A percentile compares a stretch with the other conserved stretches of the same genome.
phyloP scores from a whole-genome alignment of 30 jellyfish, hydroid and myxozoan species.

The Haliclystus octoradiatus region DNA sequence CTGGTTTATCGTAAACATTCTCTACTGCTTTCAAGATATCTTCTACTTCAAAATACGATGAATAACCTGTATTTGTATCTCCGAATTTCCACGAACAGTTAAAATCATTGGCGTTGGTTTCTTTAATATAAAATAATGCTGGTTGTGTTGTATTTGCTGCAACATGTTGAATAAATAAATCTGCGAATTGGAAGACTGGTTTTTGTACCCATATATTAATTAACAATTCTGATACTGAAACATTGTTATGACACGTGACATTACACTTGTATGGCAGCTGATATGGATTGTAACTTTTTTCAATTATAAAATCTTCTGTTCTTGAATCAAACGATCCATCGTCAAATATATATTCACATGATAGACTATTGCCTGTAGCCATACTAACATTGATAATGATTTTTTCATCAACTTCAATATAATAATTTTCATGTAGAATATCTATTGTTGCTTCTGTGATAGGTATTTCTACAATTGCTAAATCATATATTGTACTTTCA shows the following conservation, averaged over 20 bases:
- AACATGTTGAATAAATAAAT: background rate
- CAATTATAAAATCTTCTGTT: background rate
- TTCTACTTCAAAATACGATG: constrained; percentile 6
- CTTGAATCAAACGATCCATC: background rate
- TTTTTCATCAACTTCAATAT: background rate
- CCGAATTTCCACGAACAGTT: constrained; percentile 45
- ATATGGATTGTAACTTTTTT: background rate
- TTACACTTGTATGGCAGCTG: background rate
- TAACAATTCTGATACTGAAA: background rate
- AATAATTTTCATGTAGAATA: background rate
- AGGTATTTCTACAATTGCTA: background rate
- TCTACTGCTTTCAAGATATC: background rate
- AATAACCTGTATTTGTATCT: constrained; percentile 5
- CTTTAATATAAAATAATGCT: background rate
- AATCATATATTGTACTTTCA: background rate
- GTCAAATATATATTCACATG: background rate
- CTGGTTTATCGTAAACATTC: constrained; percentile 43
- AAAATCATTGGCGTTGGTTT: constrained; percentile 42
- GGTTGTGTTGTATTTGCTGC: background rate
- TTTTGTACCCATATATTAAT: background rate
- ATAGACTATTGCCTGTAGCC: background rate
- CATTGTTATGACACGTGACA: background rate
- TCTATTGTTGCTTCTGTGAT: background rate
- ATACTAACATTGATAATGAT: background rate
- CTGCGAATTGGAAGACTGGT: background rate